These are phyloP conservation scores for Cydia amplana DNA, from an alignment of 1,140 invertebrate species.

Conservation along the genomic window DNA sequence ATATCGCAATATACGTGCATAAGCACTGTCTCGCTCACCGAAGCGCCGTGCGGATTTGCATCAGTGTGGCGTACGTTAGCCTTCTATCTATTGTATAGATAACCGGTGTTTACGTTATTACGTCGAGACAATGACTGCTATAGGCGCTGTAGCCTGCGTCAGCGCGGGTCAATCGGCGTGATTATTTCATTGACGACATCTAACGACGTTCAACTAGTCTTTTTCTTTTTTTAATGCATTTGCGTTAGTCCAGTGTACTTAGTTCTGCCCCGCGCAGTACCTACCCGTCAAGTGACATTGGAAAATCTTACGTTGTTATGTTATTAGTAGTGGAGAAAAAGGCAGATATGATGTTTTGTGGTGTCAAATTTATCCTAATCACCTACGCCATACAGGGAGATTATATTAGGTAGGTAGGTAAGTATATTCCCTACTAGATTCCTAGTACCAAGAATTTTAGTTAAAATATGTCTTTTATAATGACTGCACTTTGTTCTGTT, in stretches of 20 bases:
- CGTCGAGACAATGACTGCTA: conserved; percentile 16
- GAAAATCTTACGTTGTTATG: background rate
- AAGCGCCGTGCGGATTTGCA: too few relatives aligned
- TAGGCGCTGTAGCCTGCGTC: conserved; percentile 19
- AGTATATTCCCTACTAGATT: too few relatives aligned
- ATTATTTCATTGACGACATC: conserved; percentile 16
- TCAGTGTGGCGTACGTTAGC: background rate
- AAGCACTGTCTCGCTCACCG: too few relatives aligned
- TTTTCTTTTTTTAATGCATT: background rate
- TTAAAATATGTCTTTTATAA: too few relatives aligned
- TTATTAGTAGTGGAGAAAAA: too few relatives aligned
- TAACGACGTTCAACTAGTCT: background rate
- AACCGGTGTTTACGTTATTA: conserved; percentile 20
- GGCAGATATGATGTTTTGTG: too few relatives aligned
- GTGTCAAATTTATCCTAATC: too few relatives aligned
- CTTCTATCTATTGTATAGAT: background rate
- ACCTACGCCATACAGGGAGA: too few relatives aligned
- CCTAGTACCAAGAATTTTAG: too few relatives aligned
- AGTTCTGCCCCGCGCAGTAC: background rate
- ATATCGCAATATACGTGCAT: too few relatives aligned
- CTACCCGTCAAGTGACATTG: background rate
- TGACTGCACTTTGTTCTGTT: too few relatives aligned
- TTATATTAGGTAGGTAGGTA: too few relatives aligned
- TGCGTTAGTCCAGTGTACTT: background rate
- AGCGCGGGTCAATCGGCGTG: conserved; percentile 12